Evolutionary conservation across 2,113 vertebrate genomes (phyloP).

Genomic region (Pteropus alecto): DNA sequence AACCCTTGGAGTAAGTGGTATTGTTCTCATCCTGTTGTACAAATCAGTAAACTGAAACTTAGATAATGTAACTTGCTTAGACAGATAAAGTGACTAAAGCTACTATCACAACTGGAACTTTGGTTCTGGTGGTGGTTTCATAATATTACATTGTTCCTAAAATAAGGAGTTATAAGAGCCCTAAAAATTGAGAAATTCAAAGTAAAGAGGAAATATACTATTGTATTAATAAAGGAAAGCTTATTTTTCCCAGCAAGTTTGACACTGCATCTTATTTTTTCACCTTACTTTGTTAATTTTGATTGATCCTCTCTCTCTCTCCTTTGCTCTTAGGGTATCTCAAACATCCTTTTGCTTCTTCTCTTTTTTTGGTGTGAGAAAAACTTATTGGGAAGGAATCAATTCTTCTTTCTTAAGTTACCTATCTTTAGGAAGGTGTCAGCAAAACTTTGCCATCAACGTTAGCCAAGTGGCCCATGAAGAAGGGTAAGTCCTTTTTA

Average conservation of each 20-base stretch:
- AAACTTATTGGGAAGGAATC: not conserved
- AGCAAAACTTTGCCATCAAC: not conserved
- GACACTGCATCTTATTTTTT: not conserved
- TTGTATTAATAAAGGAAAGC: not conserved
- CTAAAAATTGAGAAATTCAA: not conserved
- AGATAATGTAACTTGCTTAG: not conserved
- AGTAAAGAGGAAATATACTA: not conserved
- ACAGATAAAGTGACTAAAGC: not conserved
- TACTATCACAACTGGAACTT: not conserved
- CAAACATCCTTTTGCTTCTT: not conserved
- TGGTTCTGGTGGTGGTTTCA: not conserved
- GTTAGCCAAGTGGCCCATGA: not conserved
- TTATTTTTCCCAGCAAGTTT: conserved; percentile 12
- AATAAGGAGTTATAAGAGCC: not conserved
- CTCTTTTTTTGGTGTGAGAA: conserved; percentile 1
- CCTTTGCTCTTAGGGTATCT: not conserved
- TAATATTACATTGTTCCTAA: not conserved
- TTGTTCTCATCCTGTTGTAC: not conserved
- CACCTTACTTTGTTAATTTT: not conserved
- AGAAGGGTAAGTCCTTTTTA: not conserved
- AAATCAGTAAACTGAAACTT: not conserved
- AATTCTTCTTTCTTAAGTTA: not conserved
- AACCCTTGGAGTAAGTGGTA: not conserved
- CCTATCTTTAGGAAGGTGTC: not conserved
- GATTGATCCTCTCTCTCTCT: not conserved